Percentiles rank a stretch among this genome's conserved stretches.
Evolutionary conservation across 2,113 vertebrate species (phyloP).

Genomic region (Euleptes europaea): DNA sequence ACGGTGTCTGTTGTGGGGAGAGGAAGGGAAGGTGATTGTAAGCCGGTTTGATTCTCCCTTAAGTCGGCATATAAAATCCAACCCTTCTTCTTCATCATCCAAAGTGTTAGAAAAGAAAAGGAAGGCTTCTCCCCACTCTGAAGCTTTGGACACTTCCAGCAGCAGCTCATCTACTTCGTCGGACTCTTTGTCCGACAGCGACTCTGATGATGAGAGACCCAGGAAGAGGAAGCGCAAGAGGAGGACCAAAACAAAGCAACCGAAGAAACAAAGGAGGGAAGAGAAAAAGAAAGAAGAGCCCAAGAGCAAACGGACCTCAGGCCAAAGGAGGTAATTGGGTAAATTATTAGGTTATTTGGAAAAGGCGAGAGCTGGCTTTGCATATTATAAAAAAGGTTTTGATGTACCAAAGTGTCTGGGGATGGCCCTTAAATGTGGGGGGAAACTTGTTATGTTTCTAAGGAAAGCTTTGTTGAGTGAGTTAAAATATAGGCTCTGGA

Average conservation of each 20-base stretch:
- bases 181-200: slow-evolving; percentile 80
- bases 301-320: slow-evolving; percentile 57
- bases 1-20: too few relatives aligned
- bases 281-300: slow-evolving; percentile 72
- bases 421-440: neutral
- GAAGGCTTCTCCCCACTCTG: slow-evolving; percentile 75
- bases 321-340: slow-evolving; percentile 70
- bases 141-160: slow-evolving; percentile 81
- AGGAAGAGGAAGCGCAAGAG: slow-evolving; percentile 80
- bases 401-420: neutral
- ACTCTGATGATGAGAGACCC: slow-evolving; percentile 79
- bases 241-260: slow-evolving; percentile 78
- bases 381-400: neutral
- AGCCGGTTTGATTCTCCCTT: too few relatives aligned
- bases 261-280: slow-evolving; percentile 81
- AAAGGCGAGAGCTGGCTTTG: neutral
- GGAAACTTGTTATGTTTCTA: neutral
- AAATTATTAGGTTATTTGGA: neutral
- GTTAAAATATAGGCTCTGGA: neutral
- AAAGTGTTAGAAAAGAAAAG: slow-evolving; percentile 87
- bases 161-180: slow-evolving; percentile 79
- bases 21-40: too few relatives aligned
- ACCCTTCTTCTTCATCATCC: too few relatives aligned
- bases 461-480: neutral
- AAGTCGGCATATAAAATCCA: too few relatives aligned